Evolutionary conservation across 2,113 vertebrate genomes (phyloP).

Genomic region (Dromiciops gliroides): DNA sequence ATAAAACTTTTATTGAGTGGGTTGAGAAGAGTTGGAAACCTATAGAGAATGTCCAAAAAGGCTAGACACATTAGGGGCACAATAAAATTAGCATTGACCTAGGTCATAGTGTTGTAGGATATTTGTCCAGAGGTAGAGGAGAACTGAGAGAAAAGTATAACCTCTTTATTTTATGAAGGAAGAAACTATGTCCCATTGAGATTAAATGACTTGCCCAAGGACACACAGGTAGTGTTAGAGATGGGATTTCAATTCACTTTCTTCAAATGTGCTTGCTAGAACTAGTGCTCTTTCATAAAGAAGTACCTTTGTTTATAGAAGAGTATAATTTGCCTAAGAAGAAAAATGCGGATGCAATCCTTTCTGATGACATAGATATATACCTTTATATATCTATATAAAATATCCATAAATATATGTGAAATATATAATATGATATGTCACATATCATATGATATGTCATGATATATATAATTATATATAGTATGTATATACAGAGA

Average conservation of each 20-base stretch:
- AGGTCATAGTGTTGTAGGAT: neutral
- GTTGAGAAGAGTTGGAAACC: neutral
- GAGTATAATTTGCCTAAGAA: neutral
- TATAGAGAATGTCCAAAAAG: neutral
- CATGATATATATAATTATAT: too few relatives aligned
- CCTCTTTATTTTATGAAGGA: neutral
- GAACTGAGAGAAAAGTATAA: neutral
- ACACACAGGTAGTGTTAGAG: neutral
- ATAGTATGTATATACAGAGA: too few relatives aligned
- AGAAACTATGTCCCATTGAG: neutral
- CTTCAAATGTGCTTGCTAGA: neutral
- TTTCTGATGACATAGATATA: too few relatives aligned
- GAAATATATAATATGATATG: too few relatives aligned
- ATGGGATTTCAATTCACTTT: neutral
- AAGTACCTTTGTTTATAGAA: neutral
- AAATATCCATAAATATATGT: neutral
- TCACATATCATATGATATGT: too few relatives aligned
- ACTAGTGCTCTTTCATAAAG: neutral
- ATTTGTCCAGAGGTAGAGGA: neutral
- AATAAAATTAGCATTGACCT: neutral
- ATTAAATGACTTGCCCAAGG: neutral
- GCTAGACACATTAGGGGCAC: neutral
- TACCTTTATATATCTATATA: neutral
- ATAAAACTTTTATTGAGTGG: neutral
- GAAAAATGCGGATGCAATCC: neutral